phyloP scores from a whole-genome alignment of 2,113 vertebrate genomes.

The Corythornis cristatus region DNA sequence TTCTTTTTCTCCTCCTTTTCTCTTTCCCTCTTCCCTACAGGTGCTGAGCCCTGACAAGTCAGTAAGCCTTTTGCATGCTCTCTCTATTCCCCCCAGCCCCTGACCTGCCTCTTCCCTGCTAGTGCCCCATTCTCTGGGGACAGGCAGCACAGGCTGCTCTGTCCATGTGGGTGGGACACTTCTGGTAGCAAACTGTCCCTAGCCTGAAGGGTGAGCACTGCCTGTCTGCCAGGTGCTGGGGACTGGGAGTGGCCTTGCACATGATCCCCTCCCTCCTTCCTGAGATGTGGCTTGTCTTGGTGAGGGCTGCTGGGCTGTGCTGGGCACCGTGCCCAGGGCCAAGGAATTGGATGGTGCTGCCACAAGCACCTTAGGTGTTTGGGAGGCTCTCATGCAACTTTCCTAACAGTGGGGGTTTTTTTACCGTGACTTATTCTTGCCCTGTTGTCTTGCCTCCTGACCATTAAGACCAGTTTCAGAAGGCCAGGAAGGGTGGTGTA shows the following conservation, averaged over 20 bases:
- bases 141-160: neutral
- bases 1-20: constrained; percentile 63
- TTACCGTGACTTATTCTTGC: neutral
- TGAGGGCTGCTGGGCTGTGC: neutral
- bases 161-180: neutral
- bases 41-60: constrained; percentile 94
- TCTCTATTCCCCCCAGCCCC: constrained; percentile 20
- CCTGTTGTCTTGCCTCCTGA: neutral
- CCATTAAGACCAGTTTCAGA: neutral
- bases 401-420: neutral
- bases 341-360: neutral
- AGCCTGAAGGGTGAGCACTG: neutral
- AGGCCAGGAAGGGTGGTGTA: neutral
- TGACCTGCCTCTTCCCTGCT: constrained; percentile 24
- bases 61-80: constrained; percentile 82
- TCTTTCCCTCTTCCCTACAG: constrained; percentile 79
- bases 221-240: neutral
- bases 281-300: rapidly evolving
- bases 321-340: neutral
- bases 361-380: rapidly evolving
- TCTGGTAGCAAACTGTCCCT: neutral
- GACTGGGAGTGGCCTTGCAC: neutral
- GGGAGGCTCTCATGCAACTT: neutral
- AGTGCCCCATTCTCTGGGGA: neutral
- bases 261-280: neutral